phyloP scores from a whole-genome alignment of 1,140 invertebrate genomes.

The Pissodes strobi region DNA sequence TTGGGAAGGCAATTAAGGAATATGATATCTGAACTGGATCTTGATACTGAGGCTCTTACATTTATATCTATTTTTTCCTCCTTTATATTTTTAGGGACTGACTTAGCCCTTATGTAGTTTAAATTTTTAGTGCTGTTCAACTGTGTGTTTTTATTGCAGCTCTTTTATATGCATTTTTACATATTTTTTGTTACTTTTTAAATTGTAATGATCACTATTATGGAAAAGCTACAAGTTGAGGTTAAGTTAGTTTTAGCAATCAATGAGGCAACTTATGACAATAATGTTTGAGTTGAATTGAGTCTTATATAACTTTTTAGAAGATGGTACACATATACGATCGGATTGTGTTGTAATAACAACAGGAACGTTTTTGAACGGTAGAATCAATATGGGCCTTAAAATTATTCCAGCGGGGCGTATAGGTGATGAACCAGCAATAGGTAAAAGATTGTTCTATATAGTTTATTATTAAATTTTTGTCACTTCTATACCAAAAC shows the following conservation, averaged over 20 bases:
- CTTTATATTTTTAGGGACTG: too few species aligned
- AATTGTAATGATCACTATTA: not conserved
- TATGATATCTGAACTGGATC: too few species aligned
- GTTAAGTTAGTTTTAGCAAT: too few species aligned
- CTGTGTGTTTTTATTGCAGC: too few species aligned
- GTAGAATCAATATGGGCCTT: conserved; percentile 86
- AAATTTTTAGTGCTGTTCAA: too few species aligned
- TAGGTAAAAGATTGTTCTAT: conserved; percentile 57
- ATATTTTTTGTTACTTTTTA: too few species aligned
- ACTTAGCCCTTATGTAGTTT: too few species aligned
- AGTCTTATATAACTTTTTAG: conserved; percentile 52
- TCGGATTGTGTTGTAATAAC: conserved; percentile 81
- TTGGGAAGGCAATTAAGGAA: too few species aligned
- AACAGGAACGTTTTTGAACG: conserved; percentile 92
- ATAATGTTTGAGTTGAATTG: conserved; percentile 21
- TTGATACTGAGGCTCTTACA: too few species aligned
- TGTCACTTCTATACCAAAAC: not conserved
- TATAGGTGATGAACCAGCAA: conserved; percentile 80
- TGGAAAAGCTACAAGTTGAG: too few species aligned
- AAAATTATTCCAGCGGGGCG: conserved; percentile 81
- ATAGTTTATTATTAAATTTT: not conserved
- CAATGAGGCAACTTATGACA: not conserved
- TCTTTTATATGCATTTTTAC: too few species aligned
- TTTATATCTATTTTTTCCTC: too few species aligned
- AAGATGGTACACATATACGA: conserved; percentile 65